A percentile compares a stretch with the other conserved stretches of the same genome.
Evolutionary conservation across 2,888 invertebrate species (phyloP).

Genomic region (Panopea generosa): DNA sequence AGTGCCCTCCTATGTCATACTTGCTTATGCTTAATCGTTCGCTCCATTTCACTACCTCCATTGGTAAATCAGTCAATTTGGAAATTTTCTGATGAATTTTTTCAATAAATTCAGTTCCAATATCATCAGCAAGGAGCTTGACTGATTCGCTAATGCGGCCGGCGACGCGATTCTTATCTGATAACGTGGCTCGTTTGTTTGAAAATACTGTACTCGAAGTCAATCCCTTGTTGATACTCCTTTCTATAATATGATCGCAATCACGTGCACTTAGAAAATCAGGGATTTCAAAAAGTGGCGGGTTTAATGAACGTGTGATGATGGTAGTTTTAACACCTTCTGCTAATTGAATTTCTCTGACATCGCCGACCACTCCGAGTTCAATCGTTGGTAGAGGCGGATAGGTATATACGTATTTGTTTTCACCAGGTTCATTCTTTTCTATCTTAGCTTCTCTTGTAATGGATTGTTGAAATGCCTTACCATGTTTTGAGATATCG

Average conservation of each 20-base stretch:
- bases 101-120: conserved; percentile 22
- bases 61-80: conserved; percentile 45
- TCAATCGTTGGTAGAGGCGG: conserved; percentile 22
- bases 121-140: conserved; percentile 7
- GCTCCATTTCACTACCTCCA: conserved; percentile 55
- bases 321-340: conserved; percentile 20
- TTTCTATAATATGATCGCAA: conserved; percentile 45
- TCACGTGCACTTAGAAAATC: conserved; percentile 33
- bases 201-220: conserved; percentile 25
- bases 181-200: neutral
- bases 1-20: conserved; percentile 66
- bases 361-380: conserved; percentile 24
- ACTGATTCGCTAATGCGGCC: conserved; percentile 25
- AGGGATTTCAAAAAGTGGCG: conserved; percentile 52
- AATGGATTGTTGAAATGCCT: no score
- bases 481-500: no score
- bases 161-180: neutral
- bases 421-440: no score
- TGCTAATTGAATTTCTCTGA: conserved; percentile 5
- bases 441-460: no score
- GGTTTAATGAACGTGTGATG: conserved; percentile 26
- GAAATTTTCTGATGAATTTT: conserved; percentile 39
- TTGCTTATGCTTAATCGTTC: conserved; percentile 62
- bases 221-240: conserved; percentile 17
- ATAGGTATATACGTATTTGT: no score